Base-by-base conservation (phyloP, 92 coral and sea anemone species). In the Anthopleura xanthogrammica region DNA sequence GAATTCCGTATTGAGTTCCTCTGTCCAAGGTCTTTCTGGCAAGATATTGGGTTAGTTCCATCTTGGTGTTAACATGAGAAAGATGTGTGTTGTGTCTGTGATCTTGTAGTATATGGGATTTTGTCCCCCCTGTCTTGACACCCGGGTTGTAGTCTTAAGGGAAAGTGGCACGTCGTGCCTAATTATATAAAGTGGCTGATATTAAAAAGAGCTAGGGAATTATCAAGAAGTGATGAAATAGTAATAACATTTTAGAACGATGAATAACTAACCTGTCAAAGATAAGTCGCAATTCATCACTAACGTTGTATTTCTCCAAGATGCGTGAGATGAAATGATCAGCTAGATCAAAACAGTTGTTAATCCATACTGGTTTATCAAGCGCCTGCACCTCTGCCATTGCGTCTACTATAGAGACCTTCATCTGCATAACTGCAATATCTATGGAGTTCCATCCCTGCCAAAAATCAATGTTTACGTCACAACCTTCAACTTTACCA, bases 191-290 rank as follows among this genome's bases (percentile, higher is more conserved):
- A 83, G 68, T 80, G n/a, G n/a, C n/a, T n/a, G n/a, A n/a, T n/a
- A n/a, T n/a, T n/a, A n/a, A n/a, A n/a, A n/a, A n/a, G n/a, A n/a
- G n/a, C n/a, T n/a, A 70, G 55, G 50, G 60, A 48, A 70, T 72
- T 79, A 79, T 85, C 85, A 70, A 80, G 42, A 72, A 46, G 72
- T 62, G 5, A 77, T 68, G 40, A 41, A 65, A 60, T 43, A 60
- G 8, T 78, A 12, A 60, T 77, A 78, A 82, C 70, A 14, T 14
- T 41, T 42, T 17, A 3, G 82, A 87, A 77, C 46, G 70, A 80
- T 86, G 79, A 72, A 84, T 82, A 79, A 78, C 90, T 76, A 77
- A 88, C 82, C 87, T 88, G 82, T 88, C 91, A 72, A 83, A 88
- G 79, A 83, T 83, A 55, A 83, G 82, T 56, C 78, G 82, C 65